Percentiles rank a stretch among this genome's conserved stretches.
Evolutionary conservation across 1,140 invertebrate genomes (phyloP).

Genomic region (Drosophila nikananu): DNA sequence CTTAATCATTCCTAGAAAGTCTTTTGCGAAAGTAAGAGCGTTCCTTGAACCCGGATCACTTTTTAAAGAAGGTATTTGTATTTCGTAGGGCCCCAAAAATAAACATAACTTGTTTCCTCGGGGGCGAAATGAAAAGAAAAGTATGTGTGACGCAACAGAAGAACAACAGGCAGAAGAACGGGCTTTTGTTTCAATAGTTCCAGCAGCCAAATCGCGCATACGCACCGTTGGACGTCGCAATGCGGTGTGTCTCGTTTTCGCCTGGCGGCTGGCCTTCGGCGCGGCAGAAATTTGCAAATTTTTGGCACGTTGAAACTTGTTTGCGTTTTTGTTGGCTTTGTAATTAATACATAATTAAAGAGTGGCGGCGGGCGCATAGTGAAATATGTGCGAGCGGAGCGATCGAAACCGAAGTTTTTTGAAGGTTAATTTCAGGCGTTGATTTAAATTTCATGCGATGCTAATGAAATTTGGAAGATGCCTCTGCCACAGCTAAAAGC

Average conservation of each 20-base stretch:
- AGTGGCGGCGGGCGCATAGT: slow-evolving; percentile 58
- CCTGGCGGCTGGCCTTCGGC: slow-evolving; percentile 41
- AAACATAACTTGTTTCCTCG: slow-evolving; percentile 18
- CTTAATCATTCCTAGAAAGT: neutral
- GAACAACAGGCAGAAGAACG: slow-evolving; percentile 20
- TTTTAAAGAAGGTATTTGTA: slow-evolving; percentile 24
- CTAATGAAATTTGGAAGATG: slow-evolving; percentile 61
- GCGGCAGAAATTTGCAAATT: slow-evolving; percentile 45
- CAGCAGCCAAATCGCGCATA: slow-evolving; percentile 18
- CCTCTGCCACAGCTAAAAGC: neutral
- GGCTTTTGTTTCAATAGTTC: neutral
- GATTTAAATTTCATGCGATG: slow-evolving; percentile 63
- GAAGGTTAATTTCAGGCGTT: slow-evolving; percentile 61
- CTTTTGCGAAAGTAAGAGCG: slow-evolving; percentile 4
- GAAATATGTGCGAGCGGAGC: slow-evolving; percentile 56
- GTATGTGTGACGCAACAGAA: slow-evolving; percentile 33
- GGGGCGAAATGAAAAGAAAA: slow-evolving; percentile 45
- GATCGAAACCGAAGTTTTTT: slow-evolving; percentile 51
- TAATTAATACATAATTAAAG: slow-evolving; percentile 64
- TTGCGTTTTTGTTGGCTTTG: slow-evolving; percentile 55
- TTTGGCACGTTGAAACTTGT: slow-evolving; percentile 56
- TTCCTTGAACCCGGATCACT: slow-evolving; percentile 44
- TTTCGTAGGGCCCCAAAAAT: neutral
- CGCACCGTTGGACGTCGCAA: slow-evolving; percentile 31
- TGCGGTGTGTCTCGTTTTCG: slow-evolving; percentile 30